Evolutionary conservation across 2,113 vertebrate genomes (phyloP).

Genomic region (Calypte anna): DNA sequence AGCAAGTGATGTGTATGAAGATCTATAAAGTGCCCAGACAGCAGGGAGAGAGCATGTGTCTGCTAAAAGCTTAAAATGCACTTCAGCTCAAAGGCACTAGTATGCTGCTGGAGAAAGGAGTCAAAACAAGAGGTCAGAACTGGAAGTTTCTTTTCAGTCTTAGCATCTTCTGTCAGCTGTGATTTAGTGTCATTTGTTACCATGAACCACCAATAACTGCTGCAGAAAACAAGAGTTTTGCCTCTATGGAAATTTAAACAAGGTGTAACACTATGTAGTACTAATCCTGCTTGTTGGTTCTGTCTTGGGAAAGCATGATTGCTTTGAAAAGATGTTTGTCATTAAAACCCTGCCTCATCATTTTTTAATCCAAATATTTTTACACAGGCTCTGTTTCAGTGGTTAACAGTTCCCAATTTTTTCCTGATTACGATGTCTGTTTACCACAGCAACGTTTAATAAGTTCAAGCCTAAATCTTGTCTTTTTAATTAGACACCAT

Average conservation of each 20-base stretch:
- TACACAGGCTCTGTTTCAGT: not conserved
- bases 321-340: not conserved
- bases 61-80: not conserved
- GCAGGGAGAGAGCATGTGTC: rapidly evolving
- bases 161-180: not conserved
- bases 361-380: not conserved
- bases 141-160: not conserved
- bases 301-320: not conserved
- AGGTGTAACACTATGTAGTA: not conserved
- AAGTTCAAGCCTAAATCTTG: constrained; percentile 9
- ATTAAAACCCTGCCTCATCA: not conserved
- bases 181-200: not conserved
- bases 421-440: not conserved
- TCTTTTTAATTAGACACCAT: constrained; percentile 25
- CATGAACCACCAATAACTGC: not conserved
- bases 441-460: not conserved
- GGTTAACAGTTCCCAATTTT: not conserved
- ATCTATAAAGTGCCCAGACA: not conserved
- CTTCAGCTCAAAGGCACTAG: not conserved
- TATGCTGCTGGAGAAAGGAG: not conserved
- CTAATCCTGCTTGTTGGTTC: not conserved
- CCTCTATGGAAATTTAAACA: not conserved
- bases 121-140: not conserved
- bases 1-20: not conserved
- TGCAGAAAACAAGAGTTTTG: not conserved